Percentiles rank a stretch among this genome's conserved stretches.
These are phyloP conservation scores for Characodon lateralis DNA, from an alignment of 2,797 vertebrate species.

Conservation along the genomic window DNA sequence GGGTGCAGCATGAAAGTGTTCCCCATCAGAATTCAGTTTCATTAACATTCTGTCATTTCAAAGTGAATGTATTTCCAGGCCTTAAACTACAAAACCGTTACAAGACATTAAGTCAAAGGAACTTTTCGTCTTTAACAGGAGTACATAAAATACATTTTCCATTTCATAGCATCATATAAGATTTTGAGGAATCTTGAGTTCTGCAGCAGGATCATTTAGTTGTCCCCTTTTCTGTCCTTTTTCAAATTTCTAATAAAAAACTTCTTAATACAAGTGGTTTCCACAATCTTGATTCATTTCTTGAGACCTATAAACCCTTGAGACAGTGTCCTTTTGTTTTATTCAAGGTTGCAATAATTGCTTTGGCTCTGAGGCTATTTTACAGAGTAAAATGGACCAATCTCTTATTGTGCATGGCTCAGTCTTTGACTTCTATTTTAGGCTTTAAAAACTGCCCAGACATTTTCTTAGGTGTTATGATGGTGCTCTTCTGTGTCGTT, in stretches of 20 bases:
- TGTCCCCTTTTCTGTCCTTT: background rate
- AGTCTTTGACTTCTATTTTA: background rate
- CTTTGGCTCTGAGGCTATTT: constrained; percentile 10
- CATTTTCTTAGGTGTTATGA: background rate
- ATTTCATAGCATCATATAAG: constrained; percentile 35
- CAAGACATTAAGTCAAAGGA: constrained; percentile 3
- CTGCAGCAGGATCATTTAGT: constrained; percentile 11
- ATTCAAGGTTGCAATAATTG: constrained; percentile 27
- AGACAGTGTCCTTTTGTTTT: background rate
- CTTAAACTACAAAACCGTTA: constrained; percentile 12
- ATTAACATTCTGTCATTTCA: constrained; percentile 2
- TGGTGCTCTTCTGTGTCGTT: background rate
- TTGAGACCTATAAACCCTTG: background rate
- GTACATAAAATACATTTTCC: constrained; percentile 11
- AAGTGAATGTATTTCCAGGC: constrained; percentile 10
- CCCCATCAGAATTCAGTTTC: background rate
- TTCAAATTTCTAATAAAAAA: constrained; percentile 8
- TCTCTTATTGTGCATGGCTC: background rate
- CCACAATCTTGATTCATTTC: background rate
- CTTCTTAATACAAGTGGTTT: background rate
- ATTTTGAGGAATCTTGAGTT: background rate
- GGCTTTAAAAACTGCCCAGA: background rate
- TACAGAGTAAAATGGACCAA: constrained; percentile 1
- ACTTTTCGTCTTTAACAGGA: constrained; percentile 16
- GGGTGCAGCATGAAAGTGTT: background rate